A percentile compares a stretch with the other conserved stretches of the same genome.
These are phyloP conservation scores for Drosophila austrosaltans DNA, from an alignment of 2,888 invertebrate species.

Conservation along the genomic window DNA sequence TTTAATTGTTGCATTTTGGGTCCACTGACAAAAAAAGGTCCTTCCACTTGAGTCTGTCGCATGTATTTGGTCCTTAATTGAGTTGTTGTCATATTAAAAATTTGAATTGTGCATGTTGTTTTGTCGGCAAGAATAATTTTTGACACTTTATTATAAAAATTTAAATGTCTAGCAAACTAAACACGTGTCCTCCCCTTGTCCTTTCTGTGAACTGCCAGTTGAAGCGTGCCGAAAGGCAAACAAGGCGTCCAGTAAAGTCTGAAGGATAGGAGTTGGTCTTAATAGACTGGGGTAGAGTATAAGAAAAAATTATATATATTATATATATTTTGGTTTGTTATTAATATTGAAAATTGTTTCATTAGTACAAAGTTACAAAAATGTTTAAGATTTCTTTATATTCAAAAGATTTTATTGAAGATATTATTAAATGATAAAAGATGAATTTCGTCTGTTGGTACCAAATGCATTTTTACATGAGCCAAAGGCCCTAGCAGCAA, in stretches of 20 bases:
- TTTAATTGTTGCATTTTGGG: constrained; percentile 60
- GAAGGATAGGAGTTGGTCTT: neutral
- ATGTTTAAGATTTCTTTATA: too few species aligned
- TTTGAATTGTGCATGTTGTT: constrained; percentile 43
- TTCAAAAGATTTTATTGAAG: too few species aligned
- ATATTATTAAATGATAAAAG: too few species aligned
- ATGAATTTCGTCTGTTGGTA: too few species aligned
- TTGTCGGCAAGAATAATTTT: constrained; percentile 46
- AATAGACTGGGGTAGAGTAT: too few species aligned
- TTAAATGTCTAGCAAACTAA: constrained; percentile 42
- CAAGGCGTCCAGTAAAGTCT: constrained; percentile 15
- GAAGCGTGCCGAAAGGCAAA: constrained; percentile 62
- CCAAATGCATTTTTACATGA: too few species aligned
- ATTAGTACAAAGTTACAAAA: too few species aligned
- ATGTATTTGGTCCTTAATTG: constrained; percentile 58
- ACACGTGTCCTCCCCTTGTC: constrained; percentile 17
- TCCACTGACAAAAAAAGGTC: constrained; percentile 18
- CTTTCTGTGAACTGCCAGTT: constrained; percentile 39
- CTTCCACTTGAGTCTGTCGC: constrained; percentile 11
- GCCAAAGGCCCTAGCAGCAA: too few species aligned
- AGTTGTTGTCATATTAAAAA: constrained; percentile 56
- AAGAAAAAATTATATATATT: too few species aligned
- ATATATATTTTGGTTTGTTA: too few species aligned
- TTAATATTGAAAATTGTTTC: too few species aligned
- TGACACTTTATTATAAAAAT: constrained; percentile 63